Evolutionary conservation across 2,113 vertebrate genomes (phyloP).

Genomic region (Macrotis lagotis): DNA sequence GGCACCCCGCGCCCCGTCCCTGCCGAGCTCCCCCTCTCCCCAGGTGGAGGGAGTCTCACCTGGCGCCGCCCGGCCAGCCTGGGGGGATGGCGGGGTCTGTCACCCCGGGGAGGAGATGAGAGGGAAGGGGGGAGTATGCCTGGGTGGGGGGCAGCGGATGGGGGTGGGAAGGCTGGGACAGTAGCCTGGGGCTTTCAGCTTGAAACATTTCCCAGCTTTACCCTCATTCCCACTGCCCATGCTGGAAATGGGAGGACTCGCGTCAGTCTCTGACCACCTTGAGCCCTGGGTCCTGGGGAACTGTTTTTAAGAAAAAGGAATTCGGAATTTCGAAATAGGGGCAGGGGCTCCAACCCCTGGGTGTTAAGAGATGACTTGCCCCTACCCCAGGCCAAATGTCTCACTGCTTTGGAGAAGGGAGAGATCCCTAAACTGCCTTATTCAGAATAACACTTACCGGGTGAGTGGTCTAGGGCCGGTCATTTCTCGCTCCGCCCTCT

Average conservation of each 20-base stretch:
- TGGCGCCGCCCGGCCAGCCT: constrained; percentile 28
- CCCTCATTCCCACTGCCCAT: not conserved
- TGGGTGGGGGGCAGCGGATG: not conserved
- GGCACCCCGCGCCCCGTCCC: not conserved
- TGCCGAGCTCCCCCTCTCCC: not conserved
- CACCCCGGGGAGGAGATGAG: not conserved
- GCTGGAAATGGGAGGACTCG: not conserved
- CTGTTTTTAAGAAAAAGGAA: not conserved
- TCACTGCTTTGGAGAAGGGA: not conserved
- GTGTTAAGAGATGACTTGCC: not conserved
- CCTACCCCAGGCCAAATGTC: not conserved
- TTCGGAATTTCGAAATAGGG: not conserved
- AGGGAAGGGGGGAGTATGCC: not conserved
- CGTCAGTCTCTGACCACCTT: not conserved
- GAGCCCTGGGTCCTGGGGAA: not conserved
- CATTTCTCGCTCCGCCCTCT: not conserved
- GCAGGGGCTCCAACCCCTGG: not conserved
- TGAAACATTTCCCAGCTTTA: not conserved
- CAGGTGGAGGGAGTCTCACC: constrained; percentile 77
- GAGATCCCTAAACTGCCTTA: not conserved
- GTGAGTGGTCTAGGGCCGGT: not conserved
- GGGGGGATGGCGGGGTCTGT: constrained; percentile 17
- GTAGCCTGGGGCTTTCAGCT: not conserved
- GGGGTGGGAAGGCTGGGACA: not conserved
- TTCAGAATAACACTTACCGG: not conserved